Conservation (phyloP, 2,888 invertebrate species). For the Unio pictorum region DNA sequence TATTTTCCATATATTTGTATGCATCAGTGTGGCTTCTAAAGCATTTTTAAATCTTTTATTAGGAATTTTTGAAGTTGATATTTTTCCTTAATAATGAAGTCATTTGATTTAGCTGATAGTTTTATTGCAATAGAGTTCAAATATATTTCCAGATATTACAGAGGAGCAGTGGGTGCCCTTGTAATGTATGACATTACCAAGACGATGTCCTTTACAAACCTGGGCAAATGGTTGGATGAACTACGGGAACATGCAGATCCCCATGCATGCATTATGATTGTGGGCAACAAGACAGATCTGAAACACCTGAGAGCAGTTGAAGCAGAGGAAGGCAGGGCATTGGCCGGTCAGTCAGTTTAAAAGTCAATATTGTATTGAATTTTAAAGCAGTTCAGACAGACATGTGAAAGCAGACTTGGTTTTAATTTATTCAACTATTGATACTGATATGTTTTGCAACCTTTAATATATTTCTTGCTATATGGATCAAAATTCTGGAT, state of each 20-base stretch:
- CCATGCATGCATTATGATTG: slow-evolving; percentile 59
- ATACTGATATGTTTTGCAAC: no score
- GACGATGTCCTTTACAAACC: slow-evolving; percentile 53
- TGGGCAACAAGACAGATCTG: slow-evolving; percentile 63
- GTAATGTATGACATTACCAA: slow-evolving; percentile 65
- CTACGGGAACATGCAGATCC: slow-evolving; percentile 59
- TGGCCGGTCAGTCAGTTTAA: slow-evolving; percentile 45
- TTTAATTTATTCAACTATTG: no score
- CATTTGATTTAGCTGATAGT: background rate
- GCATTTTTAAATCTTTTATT: no score
- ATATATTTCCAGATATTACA: slow-evolving; percentile 51
- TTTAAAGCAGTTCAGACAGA: no score
- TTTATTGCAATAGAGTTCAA: background rate
- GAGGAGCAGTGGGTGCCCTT: slow-evolving; percentile 63
- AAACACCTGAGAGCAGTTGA: slow-evolving; percentile 55
- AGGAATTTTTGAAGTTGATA: no score
- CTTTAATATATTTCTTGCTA: no score
- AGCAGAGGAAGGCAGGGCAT: slow-evolving; percentile 52
- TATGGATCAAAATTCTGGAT: no score
- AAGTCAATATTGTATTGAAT: no score
- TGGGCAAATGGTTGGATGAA: slow-evolving; percentile 61
- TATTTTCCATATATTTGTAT: no score
- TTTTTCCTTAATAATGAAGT: background rate
- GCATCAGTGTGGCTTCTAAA: no score
- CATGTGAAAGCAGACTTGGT: no score